phyloP scores from a whole-genome alignment of 1,140 invertebrate species.

The Cephus cinctus region DNA sequence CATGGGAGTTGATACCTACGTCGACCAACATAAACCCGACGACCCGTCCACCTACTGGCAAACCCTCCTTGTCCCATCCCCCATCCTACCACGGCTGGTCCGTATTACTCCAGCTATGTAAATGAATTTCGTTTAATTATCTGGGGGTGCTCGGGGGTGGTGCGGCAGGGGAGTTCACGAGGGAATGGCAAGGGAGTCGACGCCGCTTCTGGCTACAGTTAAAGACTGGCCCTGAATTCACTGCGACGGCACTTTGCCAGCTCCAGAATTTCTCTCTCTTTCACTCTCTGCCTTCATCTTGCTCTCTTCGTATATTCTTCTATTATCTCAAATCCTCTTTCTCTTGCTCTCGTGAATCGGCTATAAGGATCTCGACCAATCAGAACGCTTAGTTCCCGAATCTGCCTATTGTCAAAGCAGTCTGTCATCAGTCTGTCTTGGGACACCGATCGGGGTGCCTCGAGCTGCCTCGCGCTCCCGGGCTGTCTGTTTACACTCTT shows the following conservation, averaged over 20 bases:
- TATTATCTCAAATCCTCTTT: no score
- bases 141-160: conserved; percentile 22
- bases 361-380: no score
- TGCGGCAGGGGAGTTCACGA: background rate
- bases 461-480: no score
- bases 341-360: no score
- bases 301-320: conserved; percentile 1
- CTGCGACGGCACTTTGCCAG: conserved; percentile 28
- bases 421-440: no score
- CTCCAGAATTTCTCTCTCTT: conserved; percentile 24
- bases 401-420: no score
- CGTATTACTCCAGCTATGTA: conserved; percentile 54
- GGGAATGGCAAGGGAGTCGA: conserved; percentile 4
- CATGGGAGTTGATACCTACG: background rate
- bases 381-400: no score
- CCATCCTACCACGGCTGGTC: conserved; percentile 17
- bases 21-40: no score
- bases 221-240: conserved; percentile 37
- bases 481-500: no score
- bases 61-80: conserved; percentile 1
- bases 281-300: conserved; percentile 1
- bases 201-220: conserved; percentile 30
- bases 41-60: no score
- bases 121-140: conserved; percentile 57
- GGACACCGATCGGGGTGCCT: no score